These are phyloP conservation scores for Tineola bisselliella DNA, from an alignment of 2,888 invertebrate species.

Conservation along the genomic window DNA sequence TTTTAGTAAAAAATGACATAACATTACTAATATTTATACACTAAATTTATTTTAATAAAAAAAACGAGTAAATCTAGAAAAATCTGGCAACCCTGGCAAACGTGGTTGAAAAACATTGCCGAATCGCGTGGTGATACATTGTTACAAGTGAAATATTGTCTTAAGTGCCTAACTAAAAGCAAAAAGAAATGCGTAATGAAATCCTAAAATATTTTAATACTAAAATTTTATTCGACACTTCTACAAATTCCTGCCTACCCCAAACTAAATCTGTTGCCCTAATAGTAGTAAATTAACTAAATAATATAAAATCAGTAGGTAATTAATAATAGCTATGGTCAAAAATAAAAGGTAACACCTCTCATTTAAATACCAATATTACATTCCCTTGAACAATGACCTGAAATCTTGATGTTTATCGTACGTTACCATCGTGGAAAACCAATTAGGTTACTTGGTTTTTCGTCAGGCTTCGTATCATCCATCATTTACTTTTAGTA, in stretches of 20 bases:
- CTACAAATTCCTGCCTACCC: too few relatives aligned
- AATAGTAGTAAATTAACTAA: too few relatives aligned
- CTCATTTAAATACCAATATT: conserved; percentile 18
- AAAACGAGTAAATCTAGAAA: background rate
- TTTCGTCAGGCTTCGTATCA: conserved; percentile 38
- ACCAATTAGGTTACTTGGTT: conserved; percentile 33
- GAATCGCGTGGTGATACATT: conserved; percentile 46
- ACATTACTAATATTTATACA: too few relatives aligned
- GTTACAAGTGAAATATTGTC: conserved; percentile 19
- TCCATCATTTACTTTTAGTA: conserved; percentile 42
- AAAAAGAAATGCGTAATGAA: background rate
- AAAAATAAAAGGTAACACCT: background rate
- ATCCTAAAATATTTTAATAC: too few relatives aligned
- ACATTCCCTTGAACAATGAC: conserved; percentile 14
- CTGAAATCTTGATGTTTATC: background rate
- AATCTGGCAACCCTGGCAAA: background rate
- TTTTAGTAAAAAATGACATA: too few relatives aligned
- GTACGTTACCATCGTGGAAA: conserved; percentile 7
- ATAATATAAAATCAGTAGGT: background rate
- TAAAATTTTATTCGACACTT: background rate
- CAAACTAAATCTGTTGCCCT: too few relatives aligned
- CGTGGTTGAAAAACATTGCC: conserved; percentile 18
- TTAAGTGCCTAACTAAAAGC: background rate
- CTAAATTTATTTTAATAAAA: too few relatives aligned
- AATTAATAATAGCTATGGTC: background rate